A percentile compares a stretch with the other conserved stretches of the same genome.
These are phyloP conservation scores for Lepus oiostolus DNA, from an alignment of 2,797 vertebrate genomes.

Conservation along the genomic window DNA sequence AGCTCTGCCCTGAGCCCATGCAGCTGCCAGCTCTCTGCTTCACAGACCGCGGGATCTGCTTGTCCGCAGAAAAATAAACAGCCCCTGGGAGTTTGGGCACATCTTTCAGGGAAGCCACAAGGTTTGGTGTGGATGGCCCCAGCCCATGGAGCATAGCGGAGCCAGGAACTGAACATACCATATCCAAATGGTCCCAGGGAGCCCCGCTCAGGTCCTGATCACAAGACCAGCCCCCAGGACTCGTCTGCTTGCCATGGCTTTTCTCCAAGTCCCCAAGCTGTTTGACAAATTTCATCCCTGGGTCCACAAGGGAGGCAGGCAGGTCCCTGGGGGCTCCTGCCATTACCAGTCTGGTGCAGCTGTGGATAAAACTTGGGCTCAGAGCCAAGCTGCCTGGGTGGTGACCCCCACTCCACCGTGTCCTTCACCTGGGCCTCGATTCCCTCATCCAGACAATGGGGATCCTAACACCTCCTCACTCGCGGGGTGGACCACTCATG, in stretches of 20 bases:
- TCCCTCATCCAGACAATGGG: neutral
- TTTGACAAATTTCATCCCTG: neutral
- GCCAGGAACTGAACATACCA: neutral
- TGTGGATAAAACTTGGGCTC: neutral
- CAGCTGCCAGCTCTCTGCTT: neutral
- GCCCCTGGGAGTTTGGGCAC: neutral
- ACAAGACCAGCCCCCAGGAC: neutral
- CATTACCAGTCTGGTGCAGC: neutral
- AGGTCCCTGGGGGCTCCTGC: neutral
- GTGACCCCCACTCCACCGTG: neutral
- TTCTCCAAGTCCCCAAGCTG: neutral
- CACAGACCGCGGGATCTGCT: neutral
- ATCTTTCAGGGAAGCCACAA: neutral
- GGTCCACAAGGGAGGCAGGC: neutral
- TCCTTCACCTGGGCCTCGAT: neutral
- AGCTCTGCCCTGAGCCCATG: neutral
- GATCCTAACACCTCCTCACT: neutral
- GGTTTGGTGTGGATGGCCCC: neutral
- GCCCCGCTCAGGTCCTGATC: neutral
- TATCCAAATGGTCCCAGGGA: neutral
- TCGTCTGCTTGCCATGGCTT: neutral
- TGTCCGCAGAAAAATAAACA: slow-evolving; percentile 24
- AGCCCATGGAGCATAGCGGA: neutral
- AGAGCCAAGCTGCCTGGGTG: neutral
- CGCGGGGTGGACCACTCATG: no score